Evolutionary conservation across 2,888 invertebrate genomes (phyloP), one percentile per base, ranked within the genome.

Genomic region (Sabatieria punctata): DNA sequence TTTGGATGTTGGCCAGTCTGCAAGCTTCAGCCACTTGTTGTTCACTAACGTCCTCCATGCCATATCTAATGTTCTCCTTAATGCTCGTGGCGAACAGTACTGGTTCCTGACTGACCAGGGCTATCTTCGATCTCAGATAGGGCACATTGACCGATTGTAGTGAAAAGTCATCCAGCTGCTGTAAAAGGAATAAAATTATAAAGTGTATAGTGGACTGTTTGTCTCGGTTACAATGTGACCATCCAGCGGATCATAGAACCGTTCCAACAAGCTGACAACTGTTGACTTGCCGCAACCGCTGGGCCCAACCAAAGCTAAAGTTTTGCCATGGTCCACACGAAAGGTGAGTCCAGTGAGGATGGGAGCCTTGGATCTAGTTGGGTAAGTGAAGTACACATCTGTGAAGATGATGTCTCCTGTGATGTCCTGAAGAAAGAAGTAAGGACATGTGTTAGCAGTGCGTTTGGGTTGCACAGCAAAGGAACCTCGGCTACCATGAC

Each of bases 21-120:
- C 65, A 59, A 1, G 65, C 65, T 26, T 50, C 49, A 23, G 54
- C 47, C 3, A 66, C 55, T 25, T 63, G 57, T 0, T 58, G 55
- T 4, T 55, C 41, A 4, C 59, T 58, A 13, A 50, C 36, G 26
- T 19, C 15, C 18, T 43, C 35, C 11, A 66, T 66, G 48, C 88
- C 88, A 60, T 88, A 89, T 0, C 82, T 80, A 53, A 89, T 86
- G 66, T 89, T 89, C 54, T 86, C 82, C 1, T 74, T 75, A 47
- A 89, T 84, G n/a, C 81, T 80, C 46, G 81, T 74, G 65, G 85
- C 83, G 67, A 89, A 89, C 1, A 89, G 72, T 1, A 81, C 78
- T 0, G 89, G 89, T 60, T 89, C 89, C 69, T 89, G 89, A 2
- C 84, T 82, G 1, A 89, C 88, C 51, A 88, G 80, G 2, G 85